Evolutionary conservation across 2,113 vertebrate species (phyloP), one percentile per base, ranked within the genome.

Genomic region (Poeciliopsis prolifica): DNA sequence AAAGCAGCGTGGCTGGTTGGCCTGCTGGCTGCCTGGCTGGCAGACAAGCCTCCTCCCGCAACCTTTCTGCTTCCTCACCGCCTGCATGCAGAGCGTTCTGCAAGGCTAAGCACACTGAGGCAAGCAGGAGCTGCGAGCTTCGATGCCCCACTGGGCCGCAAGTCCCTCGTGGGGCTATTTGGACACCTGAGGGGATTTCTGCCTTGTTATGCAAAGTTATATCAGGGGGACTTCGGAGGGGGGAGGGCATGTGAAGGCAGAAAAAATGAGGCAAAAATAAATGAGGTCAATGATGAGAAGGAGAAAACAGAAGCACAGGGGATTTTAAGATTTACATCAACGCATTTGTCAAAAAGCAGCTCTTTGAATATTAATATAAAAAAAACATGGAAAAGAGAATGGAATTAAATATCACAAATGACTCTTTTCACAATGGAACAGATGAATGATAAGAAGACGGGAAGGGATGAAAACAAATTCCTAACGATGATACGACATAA

Each of bases 181-280:
- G 48, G 78, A 77, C 79, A 90, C 89, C 86, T 72, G 68, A 78
- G 80, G 83, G 65, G 80, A 76, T 79, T 73, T 79, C 78, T 30
- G 51, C 35, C 51, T 84, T 70, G 65, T 77, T 78, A 80, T 12
- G 35, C 33, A 68, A n/a, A 65, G 51, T 54, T 61, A 65, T 54
- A 8, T 15, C 15, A 17, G 42, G 13, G 42, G 15, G 28, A 28
- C 28, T 1, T 28, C 1, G 28, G 28, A 28, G 28, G 28, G 37
- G 71, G 9, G 19, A 51, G 60, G 61, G 42, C 61, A 68, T 60
- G 71, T 48, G 44, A 54, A 84, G 69, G 85, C 37, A 44, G 51
- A 85, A 83, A 37, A 79, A 81, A 70, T 61, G 72, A 76, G 80
- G 68, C 29, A 77, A 78, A 24, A 72, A 63, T 44, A 76, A 24